Evolutionary conservation across 2,797 vertebrate species (phyloP).

Genomic region (Meriones psammophilus): DNA sequence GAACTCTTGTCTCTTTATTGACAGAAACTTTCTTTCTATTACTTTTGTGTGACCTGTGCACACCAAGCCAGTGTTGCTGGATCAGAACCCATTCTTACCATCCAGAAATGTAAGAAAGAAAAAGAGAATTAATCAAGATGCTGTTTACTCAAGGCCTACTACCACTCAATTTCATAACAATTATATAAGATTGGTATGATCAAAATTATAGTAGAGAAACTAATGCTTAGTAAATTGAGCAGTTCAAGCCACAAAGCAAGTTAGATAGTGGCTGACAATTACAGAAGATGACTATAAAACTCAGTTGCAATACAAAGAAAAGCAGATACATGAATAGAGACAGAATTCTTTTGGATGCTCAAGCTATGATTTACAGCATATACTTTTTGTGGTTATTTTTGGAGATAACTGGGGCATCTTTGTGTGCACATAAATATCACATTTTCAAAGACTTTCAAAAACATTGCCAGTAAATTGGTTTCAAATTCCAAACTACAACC

Average conservation of each 20-base stretch:
- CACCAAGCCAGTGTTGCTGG: not conserved
- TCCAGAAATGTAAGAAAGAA: not conserved
- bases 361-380: not conserved
- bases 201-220: slow-evolving; percentile 26
- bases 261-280: not conserved
- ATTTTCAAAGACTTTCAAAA: slow-evolving; percentile 60
- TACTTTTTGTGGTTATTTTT: not conserved
- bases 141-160: not conserved
- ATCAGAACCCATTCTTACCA: not conserved
- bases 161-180: not conserved
- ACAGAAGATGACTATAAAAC: not conserved
- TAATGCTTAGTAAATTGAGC: not conserved
- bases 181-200: not conserved
- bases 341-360: slow-evolving; percentile 7
- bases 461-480: not conserved
- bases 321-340: slow-evolving; percentile 9
- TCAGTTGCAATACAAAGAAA: slow-evolving; percentile 6
- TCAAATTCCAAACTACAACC: slow-evolving; percentile 60
- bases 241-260: slow-evolving; percentile 18
- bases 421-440: slow-evolving; percentile 12
- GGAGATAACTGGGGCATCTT: not conserved
- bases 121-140: not conserved
- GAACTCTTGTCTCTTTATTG: not conserved
- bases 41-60: not conserved
- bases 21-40: not conserved